These are phyloP conservation scores for Caranx ignobilis DNA, from an alignment of 2,113 vertebrate genomes.

Conservation along the genomic window DNA sequence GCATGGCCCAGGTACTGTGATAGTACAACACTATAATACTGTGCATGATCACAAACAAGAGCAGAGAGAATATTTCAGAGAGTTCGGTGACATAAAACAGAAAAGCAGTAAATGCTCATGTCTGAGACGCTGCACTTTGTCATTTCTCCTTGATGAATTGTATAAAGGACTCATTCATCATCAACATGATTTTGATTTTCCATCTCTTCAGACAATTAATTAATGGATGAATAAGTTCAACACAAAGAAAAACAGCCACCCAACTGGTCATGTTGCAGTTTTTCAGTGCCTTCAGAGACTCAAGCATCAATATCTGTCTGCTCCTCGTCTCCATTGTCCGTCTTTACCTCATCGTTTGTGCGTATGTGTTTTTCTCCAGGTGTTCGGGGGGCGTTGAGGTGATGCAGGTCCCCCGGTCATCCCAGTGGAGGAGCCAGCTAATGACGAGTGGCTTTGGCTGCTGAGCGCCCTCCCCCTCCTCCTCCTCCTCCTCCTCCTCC, in stretches of 20 bases:
- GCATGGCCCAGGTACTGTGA: too few relatives aligned
- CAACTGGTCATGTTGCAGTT: background rate
- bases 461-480: conserved; percentile 62
- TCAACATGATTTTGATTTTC: background rate
- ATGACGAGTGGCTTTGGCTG: conserved; percentile 84
- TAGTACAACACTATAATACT: too few relatives aligned
- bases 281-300: background rate
- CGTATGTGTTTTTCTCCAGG: conserved; percentile 76
- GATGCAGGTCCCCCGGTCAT: conserved; percentile 91
- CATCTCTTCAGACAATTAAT: too few relatives aligned
- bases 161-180: background rate
- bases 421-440: conserved; percentile 92
- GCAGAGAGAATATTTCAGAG: too few relatives aligned
- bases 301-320: background rate
- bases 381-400: conserved; percentile 89
- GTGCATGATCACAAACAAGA: too few relatives aligned
- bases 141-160: background rate
- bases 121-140: background rate
- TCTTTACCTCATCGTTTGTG: conserved; percentile 20
- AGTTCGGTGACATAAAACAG: background rate
- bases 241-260: too few relatives aligned
- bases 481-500: conserved; percentile 73
- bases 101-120: background rate
- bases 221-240: too few relatives aligned
- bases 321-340: background rate